These are phyloP conservation scores for Apis cerana DNA, from an alignment of 1,140 invertebrate species.

Conservation along the genomic window DNA sequence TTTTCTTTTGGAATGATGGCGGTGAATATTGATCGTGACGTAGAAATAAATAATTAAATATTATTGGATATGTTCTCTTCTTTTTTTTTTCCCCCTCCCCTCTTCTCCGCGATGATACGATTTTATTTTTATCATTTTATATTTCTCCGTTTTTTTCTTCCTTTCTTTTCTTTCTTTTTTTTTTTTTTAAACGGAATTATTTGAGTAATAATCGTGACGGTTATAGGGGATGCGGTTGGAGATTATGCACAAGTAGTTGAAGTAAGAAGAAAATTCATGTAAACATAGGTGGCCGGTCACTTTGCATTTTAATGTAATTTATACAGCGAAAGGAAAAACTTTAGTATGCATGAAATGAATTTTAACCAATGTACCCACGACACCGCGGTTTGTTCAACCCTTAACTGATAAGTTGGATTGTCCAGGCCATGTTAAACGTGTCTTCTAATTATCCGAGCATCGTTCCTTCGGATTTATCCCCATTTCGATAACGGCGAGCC, in stretches of 20 bases:
- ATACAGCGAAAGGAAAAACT: slow-evolving; percentile 17
- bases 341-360: slow-evolving; percentile 31
- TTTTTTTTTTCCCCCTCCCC: too few species aligned
- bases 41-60: neutral
- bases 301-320: slow-evolving; percentile 34
- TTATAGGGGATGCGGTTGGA: neutral
- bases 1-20: neutral
- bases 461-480: too few species aligned
- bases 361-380: slow-evolving; percentile 17
- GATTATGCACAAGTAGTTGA: neutral
- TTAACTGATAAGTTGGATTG: neutral
- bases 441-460: neutral
- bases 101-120: too few species aligned
- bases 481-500: too few species aligned
- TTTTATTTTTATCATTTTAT: neutral
- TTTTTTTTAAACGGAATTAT: neutral
- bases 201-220: neutral
- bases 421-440: neutral
- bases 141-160: neutral
- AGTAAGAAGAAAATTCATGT: slow-evolving; percentile 12
- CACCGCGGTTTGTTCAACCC: neutral
- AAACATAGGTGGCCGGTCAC: neutral
- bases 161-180: too few species aligned
- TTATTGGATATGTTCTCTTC: too few species aligned
- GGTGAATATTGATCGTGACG: neutral